Percentiles rank a stretch among this genome's conserved stretches.
Evolutionary conservation across 2,113 vertebrate genomes (phyloP).

Genomic region (Gambusia holbrooki): DNA sequence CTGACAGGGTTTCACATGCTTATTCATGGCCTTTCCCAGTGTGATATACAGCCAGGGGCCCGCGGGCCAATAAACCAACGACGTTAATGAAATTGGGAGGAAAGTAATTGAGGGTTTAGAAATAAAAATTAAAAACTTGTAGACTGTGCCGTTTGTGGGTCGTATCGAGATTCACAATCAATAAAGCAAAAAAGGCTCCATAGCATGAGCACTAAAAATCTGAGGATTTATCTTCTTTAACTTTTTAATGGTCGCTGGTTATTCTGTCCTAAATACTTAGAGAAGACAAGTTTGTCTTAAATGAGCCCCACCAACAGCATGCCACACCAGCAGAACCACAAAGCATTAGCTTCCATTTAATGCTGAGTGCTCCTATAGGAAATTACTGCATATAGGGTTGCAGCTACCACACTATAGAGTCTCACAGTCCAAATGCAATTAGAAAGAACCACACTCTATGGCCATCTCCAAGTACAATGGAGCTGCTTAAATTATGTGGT

Average conservation of each 20-base stretch:
- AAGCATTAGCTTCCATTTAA: constrained; percentile 73
- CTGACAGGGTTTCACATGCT: constrained; percentile 66
- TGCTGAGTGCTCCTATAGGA: constrained; percentile 75
- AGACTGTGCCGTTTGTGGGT: constrained; percentile 22
- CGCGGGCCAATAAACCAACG: constrained; percentile 52
- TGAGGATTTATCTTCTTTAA: background rate
- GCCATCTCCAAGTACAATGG: constrained; percentile 61
- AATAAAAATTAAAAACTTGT: constrained; percentile 43
- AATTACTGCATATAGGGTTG: constrained; percentile 62
- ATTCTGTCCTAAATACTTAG: background rate
- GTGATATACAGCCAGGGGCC: constrained; percentile 62
- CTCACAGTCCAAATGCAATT: constrained; percentile 67
- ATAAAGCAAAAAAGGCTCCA: background rate
- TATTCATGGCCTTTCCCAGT: constrained; percentile 58
- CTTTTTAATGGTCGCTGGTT: background rate
- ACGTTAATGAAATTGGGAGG: constrained; percentile 68
- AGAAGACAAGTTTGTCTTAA: constrained; percentile 25
- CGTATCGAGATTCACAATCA: background rate
- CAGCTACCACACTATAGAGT: constrained; percentile 71
- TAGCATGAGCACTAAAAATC: background rate
- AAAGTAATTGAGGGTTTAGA: constrained; percentile 48
- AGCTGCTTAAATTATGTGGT: constrained; percentile 61
- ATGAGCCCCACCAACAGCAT: constrained; percentile 65
- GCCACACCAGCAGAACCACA: constrained; percentile 59
- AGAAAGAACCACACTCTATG: constrained; percentile 63